Percentiles rank a stretch among this genome's conserved stretches.
Conservation (phyloP, 2,888 invertebrate species). For the Megalurothrips usitatus region DNA sequence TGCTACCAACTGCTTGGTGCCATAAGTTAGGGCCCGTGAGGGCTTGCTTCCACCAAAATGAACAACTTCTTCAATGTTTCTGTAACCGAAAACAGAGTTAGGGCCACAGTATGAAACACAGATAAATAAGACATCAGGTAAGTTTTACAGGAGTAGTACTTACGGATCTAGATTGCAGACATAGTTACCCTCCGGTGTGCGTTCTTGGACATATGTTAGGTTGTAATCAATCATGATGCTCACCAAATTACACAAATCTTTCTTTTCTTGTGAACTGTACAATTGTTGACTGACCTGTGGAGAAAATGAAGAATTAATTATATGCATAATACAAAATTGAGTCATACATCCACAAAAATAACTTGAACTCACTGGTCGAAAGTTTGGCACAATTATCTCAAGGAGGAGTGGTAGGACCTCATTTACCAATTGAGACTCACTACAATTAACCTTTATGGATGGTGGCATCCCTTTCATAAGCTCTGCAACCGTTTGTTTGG, state of each 20-base stretch:
- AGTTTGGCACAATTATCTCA: conserved; percentile 64
- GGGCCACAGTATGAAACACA: not conserved
- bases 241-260: conserved; percentile 64
- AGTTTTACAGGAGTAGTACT: conserved; percentile 40
- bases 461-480: conserved; percentile 62
- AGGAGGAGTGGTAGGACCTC: conserved; percentile 70
- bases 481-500: conserved; percentile 55
- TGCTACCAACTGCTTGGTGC: conserved; percentile 73
- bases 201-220: conserved; percentile 75
- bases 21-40: conserved; percentile 55
- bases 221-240: conserved; percentile 86
- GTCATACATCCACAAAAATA: conserved; percentile 32
- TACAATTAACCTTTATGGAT: conserved; percentile 48
- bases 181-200: conserved; percentile 71
- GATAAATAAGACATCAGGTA: not conserved
- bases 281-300: conserved; percentile 60
- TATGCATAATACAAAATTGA: conserved; percentile 38
- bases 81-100: conserved; percentile 39
- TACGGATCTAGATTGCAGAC: conserved; percentile 67
- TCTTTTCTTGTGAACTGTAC: conserved; percentile 67
- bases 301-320: conserved; percentile 38
- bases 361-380: conserved; percentile 60
- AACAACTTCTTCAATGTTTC: conserved; percentile 65
- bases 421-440: conserved; percentile 51
- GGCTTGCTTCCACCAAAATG: conserved; percentile 44